Percentiles rank a stretch among this genome's conserved stretches.
phyloP scores from a whole-genome alignment of 1,140 invertebrate genomes.

The Ceratina australensis region DNA sequence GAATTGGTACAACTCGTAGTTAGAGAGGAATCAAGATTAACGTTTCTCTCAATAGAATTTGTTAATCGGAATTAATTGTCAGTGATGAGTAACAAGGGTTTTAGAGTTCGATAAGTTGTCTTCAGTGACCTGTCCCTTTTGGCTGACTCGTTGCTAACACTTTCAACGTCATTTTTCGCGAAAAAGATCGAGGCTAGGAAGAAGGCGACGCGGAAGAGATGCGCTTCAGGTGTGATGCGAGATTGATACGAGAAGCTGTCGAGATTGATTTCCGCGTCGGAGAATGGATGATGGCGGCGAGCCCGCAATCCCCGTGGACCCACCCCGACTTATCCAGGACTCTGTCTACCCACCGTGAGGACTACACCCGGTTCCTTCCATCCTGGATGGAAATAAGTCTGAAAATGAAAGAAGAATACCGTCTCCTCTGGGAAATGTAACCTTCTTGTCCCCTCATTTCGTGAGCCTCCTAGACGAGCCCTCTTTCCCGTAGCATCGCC shows the following conservation, averaged over 20 bases:
- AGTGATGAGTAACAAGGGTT: background rate
- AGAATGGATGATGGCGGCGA: conserved; percentile 39
- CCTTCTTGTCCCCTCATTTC: conserved; percentile 38
- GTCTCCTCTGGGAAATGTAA: conserved; percentile 42
- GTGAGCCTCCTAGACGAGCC: conserved; percentile 17
- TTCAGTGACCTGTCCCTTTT: conserved; percentile 12
- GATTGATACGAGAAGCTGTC: conserved; percentile 63
- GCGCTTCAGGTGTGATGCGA: conserved; percentile 60
- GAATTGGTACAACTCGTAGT: too few species aligned
- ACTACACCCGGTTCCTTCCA: conserved; percentile 3
- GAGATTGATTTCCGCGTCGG: conserved; percentile 63
- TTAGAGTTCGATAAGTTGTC: conserved; percentile 29
- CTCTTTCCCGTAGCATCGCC: background rate
- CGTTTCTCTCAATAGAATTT: too few species aligned
- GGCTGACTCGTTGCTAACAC: conserved; percentile 5
- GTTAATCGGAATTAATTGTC: too few species aligned
- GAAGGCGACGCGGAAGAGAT: conserved; percentile 5
- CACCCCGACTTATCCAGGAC: conserved; percentile 14
- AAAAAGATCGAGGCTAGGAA: conserved; percentile 8
- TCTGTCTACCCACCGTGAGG: conserved; percentile 1
- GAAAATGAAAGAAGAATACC: conserved; percentile 46
- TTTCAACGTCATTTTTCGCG: conserved; percentile 8
- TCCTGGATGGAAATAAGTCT: conserved; percentile 46
- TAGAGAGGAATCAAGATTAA: too few species aligned
- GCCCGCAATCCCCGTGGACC: conserved; percentile 31